Conservation (phyloP, 1,140 invertebrate genomes). For the Plutomurus gul region DNA sequence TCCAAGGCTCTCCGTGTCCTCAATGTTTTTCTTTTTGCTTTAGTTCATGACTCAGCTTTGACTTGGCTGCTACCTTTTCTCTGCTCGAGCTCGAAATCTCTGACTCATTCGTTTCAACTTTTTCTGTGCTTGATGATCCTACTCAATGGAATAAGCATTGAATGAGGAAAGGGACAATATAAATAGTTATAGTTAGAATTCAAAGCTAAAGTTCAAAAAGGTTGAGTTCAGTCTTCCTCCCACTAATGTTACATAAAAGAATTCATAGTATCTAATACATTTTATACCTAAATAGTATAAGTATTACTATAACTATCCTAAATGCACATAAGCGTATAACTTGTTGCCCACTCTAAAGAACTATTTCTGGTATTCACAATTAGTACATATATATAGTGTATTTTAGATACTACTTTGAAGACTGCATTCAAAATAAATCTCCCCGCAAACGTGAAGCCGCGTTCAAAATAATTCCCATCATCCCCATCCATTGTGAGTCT, state of each 20-base stretch:
- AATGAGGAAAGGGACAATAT: neutral
- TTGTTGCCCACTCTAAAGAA: too few species aligned
- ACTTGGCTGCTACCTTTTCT: neutral
- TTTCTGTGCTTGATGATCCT: neutral
- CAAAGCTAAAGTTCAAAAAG: constrained; percentile 14
- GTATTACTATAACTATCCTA: neutral
- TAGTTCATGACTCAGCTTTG: neutral
- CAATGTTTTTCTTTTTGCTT: neutral
- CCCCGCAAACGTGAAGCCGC: constrained; percentile 19
- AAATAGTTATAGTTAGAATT: neutral
- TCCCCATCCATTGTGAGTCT: neutral
- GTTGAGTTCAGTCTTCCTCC: neutral
- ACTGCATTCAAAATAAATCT: constrained; percentile 6
- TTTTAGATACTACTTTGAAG: neutral
- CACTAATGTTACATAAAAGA: too few species aligned
- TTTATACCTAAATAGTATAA: neutral
- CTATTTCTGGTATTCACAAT: too few species aligned
- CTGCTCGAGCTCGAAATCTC: neutral
- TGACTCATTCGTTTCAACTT: neutral
- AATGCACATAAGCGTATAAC: too few species aligned
- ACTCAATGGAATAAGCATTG: neutral
- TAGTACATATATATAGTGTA: too few species aligned
- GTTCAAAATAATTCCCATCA: neutral
- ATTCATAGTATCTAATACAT: too few species aligned
- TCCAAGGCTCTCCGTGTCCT: neutral